A percentile compares a stretch with the other conserved stretches of the same genome.
These are phyloP conservation scores for Melanotaenia nigrans DNA, from an alignment of 2,797 vertebrate species.

Conservation along the genomic window DNA sequence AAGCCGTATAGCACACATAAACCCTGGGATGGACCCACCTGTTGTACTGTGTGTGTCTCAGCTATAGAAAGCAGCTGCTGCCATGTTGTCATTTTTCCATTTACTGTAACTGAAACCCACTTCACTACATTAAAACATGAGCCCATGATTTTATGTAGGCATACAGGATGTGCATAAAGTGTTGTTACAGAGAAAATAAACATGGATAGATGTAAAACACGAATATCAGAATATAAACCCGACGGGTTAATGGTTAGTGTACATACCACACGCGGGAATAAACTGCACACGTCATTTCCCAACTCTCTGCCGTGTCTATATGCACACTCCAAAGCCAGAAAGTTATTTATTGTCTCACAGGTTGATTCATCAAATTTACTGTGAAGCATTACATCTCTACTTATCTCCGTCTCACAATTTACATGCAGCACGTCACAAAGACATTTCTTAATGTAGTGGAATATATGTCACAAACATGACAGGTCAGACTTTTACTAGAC, in stretches of 20 bases:
- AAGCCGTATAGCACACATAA: background rate
- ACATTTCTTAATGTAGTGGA: conserved; percentile 3
- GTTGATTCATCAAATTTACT: background rate
- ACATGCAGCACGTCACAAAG: background rate
- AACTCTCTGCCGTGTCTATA: too few relatives aligned
- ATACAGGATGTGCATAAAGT: background rate
- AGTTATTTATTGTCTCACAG: too few relatives aligned
- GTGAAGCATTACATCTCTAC: background rate
- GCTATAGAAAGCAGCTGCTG: conserved; percentile 53
- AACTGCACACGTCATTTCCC: too few relatives aligned
- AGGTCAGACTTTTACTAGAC: conserved; percentile 17
- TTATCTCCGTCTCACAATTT: conserved; percentile 11
- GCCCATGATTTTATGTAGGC: background rate
- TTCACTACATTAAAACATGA: background rate
- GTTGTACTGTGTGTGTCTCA: conserved; percentile 33
- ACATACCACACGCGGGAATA: background rate
- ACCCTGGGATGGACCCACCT: conserved; percentile 48
- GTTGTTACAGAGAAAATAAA: background rate
- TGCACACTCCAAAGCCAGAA: too few relatives aligned
- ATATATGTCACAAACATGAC: background rate
- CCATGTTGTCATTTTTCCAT: conserved; percentile 32
- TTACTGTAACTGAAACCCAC: background rate
- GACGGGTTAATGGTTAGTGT: background rate
- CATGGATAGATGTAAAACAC: background rate
- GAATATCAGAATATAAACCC: background rate